These are phyloP conservation scores for Austrolebias charrua DNA, from an alignment of 2,797 vertebrate genomes.

Conservation along the genomic window DNA sequence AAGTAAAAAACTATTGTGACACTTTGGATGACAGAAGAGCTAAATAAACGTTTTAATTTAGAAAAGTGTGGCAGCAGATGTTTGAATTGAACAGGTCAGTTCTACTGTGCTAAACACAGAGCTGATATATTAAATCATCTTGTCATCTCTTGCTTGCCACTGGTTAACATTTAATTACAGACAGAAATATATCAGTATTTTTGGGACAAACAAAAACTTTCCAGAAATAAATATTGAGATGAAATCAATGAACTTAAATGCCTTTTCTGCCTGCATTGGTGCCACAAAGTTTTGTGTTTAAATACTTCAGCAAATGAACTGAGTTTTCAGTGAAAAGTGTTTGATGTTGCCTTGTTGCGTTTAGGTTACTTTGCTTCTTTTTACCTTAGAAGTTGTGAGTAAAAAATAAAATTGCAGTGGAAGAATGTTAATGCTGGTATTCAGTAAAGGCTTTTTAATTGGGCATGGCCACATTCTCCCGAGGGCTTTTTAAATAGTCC, in stretches of 20 bases:
- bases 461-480: background rate
- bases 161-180: background rate
- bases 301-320: background rate
- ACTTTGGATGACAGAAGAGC: background rate
- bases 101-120: background rate
- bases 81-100: background rate
- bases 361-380: slow-evolving; percentile 8
- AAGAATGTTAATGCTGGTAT: slow-evolving; percentile 11
- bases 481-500: slow-evolving; percentile 18
- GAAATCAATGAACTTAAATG: no score
- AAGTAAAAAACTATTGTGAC: background rate
- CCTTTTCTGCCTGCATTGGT: background rate
- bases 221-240: no score
- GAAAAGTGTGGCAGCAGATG: background rate
- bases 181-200: background rate
- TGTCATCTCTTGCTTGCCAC: background rate
- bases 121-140: background rate
- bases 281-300: background rate
- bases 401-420: background rate
- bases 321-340: background rate
- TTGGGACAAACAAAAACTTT: background rate
- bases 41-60: slow-evolving; percentile 2
- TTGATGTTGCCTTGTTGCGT: background rate
- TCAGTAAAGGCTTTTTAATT: slow-evolving; percentile 20
- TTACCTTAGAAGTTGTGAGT: background rate